Base-by-base conservation (phyloP, 2,797 vertebrate species). In the Lithobates sylvaticus region DNA sequence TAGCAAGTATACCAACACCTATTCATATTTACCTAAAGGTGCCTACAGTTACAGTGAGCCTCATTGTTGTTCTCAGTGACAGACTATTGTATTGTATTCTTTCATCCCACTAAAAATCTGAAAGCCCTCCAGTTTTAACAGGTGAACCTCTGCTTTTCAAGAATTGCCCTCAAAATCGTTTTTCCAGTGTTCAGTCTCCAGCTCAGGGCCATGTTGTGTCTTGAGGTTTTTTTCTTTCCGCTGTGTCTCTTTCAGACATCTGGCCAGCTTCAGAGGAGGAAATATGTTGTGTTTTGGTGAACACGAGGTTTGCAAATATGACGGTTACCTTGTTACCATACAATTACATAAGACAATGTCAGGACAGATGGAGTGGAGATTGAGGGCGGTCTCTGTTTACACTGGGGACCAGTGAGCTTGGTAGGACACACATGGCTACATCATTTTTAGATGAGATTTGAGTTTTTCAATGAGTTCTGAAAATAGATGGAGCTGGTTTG, bases 241-340 rank as follows among this genome's bases (percentile, higher is more conserved):
- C 39, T 26, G 27, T 75, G 84, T 79, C 58, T 58, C 29, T 23
- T 68, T 6, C 15, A 34, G 36, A 80, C 78, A 73, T 81, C 77
- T 81, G 84, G 76, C 42, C 61, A 68, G 61, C 27, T 10, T 68
- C 77, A 69, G 10, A 0, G 8, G 42, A 29, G 23, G 26, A 54
- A 54, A 79, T 67, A 50, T 54, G 18, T 58, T 58, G 68, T 27
- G 34, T 73, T 47, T 39, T 73, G 29, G n/a, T 73, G 54, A 29
- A 27, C 50, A 65, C 8, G 27, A 27, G 58, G 16, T 64, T 42
- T 32, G 21, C 29, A 54, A 61, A 82, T n/a, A 29, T 15, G 65
- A 4, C 26, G 3, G 13, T 67, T 67, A 12, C 70, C n/a, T 2
- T 65, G 5, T 29, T 67, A 12, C 54, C n/a, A 1, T 73, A 73